A percentile compares a stretch with the other conserved stretches of the same genome.
phyloP scores from a whole-genome alignment of 2,113 vertebrate species.

The Myocastor coypus region DNA sequence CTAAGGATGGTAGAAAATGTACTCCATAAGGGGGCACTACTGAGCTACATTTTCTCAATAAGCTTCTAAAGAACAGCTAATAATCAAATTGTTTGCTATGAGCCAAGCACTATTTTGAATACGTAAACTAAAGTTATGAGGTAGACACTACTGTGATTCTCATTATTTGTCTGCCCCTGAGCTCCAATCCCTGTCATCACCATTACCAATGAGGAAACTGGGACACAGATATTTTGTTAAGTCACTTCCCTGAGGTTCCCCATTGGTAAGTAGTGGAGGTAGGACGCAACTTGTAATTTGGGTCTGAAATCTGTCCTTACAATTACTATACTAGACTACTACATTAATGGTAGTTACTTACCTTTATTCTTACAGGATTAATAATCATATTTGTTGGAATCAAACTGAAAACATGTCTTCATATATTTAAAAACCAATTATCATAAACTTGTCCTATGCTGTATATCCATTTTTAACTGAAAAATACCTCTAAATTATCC shows the following conservation, averaged over 20 bases:
- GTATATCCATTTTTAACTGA: slow-evolving; percentile 39
- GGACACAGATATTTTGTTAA: neutral
- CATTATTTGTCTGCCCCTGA: no score
- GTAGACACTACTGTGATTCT: neutral
- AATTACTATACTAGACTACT: no score
- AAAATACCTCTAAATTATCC: slow-evolving; percentile 31
- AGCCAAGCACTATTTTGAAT: neutral
- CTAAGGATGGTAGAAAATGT: neutral
- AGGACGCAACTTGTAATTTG: neutral
- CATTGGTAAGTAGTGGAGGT: neutral
- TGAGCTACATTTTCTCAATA: slow-evolving; percentile 74
- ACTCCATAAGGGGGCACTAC: slow-evolving; percentile 84
- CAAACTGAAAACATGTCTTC: slow-evolving; percentile 76
- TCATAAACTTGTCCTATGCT: neutral
- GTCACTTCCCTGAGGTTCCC: neutral
- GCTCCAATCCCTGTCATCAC: neutral
- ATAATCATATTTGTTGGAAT: slow-evolving; percentile 67
- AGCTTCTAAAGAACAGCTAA: neutral
- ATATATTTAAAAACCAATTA: slow-evolving; percentile 64
- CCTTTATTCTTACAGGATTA: slow-evolving; percentile 74
- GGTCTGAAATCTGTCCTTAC: neutral
- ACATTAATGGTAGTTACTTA: slow-evolving; percentile 50
- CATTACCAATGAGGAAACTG: neutral
- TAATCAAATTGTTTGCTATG: neutral
- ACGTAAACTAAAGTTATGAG: neutral